A percentile compares a stretch with the other conserved stretches of the same genome.
phyloP scores from a whole-genome alignment of 2,113 vertebrate species.

The Uria aalge region DNA sequence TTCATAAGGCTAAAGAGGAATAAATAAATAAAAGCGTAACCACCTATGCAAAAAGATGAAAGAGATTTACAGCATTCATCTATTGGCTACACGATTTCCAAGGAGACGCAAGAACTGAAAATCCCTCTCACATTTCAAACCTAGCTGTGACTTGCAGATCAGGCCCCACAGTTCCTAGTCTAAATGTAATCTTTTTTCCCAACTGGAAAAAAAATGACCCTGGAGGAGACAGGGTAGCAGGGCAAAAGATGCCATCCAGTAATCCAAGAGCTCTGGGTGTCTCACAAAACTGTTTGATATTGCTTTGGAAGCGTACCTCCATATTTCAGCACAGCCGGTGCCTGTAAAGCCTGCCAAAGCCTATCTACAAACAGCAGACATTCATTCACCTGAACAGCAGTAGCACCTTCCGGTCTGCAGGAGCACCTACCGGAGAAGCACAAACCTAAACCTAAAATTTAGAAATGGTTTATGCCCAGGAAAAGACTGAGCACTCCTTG shows the following conservation, averaged over 20 bases:
- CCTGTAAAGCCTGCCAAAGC: neutral
- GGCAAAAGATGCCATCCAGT: neutral
- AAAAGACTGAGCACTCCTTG: neutral
- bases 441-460: neutral
- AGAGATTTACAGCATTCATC: neutral
- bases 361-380: neutral
- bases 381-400: neutral
- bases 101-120: neutral
- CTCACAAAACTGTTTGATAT: neutral
- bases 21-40: neutral
- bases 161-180: neutral
- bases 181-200: neutral
- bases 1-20: neutral
- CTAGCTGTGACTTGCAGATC: neutral
- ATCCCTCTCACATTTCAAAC: neutral
- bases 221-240: rapidly evolving
- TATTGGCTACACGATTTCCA: neutral
- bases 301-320: rapidly evolving
- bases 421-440: neutral
- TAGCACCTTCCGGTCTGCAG: neutral
- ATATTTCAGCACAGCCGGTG: neutral
- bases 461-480: neutral
- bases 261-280: neutral
- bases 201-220: neutral
- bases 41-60: neutral